Evolutionary conservation across 1,140 invertebrate species (phyloP).

Genomic region (Pseudomyrmex flavicornis): DNA sequence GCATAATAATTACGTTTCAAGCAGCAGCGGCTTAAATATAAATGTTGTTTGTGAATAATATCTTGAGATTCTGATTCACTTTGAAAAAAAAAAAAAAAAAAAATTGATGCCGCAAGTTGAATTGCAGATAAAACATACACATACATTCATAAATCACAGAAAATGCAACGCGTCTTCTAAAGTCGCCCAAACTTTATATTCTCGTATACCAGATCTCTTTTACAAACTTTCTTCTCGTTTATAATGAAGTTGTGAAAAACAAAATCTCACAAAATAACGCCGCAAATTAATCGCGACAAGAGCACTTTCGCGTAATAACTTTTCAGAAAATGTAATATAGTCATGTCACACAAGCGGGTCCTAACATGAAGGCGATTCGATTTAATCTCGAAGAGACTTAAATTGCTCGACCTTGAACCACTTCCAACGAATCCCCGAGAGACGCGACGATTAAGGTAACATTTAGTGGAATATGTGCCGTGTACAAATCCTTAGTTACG

Average conservation of each 20-base stretch:
- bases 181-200: neutral
- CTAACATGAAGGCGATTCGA: neutral
- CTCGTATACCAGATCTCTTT: neutral
- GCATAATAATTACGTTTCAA: constrained; percentile 67
- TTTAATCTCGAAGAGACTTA: constrained; percentile 53
- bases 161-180: neutral
- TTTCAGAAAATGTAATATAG: constrained; percentile 14
- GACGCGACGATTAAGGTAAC: neutral
- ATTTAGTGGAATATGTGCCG: constrained; percentile 45
- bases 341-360: neutral
- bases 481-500: constrained; percentile 27
- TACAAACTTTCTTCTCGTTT: neutral
- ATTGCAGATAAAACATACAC: constrained; percentile 8
- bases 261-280: neutral
- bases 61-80: neutral
- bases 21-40: constrained; percentile 45
- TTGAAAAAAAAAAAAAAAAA: neutral
- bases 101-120: constrained; percentile 4
- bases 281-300: constrained; percentile 25
- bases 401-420: constrained; percentile 72
- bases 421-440: constrained; percentile 16
- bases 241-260: constrained; percentile 1
- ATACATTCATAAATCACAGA: neutral
- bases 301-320: constrained; percentile 27
- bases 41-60: constrained; percentile 25